Conservation (phyloP, 2,797 vertebrate genomes). For the Onychomys arenicola region DNA sequence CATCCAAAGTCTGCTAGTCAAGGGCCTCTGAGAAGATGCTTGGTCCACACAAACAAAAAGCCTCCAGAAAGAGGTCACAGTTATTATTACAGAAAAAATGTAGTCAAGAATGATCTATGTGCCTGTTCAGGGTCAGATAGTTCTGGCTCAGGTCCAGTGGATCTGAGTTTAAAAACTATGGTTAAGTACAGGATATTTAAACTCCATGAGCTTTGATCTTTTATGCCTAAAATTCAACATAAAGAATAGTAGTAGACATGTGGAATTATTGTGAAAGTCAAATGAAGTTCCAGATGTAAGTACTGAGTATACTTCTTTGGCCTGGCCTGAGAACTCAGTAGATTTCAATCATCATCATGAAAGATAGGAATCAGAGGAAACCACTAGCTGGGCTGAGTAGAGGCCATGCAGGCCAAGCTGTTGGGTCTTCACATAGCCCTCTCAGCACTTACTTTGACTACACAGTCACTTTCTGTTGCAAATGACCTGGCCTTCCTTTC, state of each 20-base stretch:
- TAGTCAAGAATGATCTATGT: no score
- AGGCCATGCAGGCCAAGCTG: no score
- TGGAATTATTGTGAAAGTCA: not conserved
- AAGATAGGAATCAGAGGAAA: not conserved
- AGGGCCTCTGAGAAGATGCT: not conserved
- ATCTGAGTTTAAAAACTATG: not conserved
- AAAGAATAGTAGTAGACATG: not conserved
- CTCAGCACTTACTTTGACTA: not conserved
- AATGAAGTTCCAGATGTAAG: not conserved
- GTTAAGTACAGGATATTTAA: not conserved
- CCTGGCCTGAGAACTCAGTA: not conserved
- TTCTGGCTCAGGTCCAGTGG: not conserved
- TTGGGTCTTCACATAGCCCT: not conserved
- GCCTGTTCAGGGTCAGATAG: not conserved
- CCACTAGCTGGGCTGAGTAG: no score
- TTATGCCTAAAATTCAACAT: not conserved
- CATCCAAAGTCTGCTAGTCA: not conserved
- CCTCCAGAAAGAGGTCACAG: not conserved
- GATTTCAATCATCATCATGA: not conserved
- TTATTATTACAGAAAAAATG: not conserved
- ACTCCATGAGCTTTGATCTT: not conserved
- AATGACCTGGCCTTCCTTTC: not conserved
- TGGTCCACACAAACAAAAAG: not conserved
- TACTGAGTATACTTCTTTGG: not conserved
- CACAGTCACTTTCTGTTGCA: not conserved